Base-by-base conservation (phyloP, 2,888 invertebrate genomes). In the Papilio elwesi region DNA sequence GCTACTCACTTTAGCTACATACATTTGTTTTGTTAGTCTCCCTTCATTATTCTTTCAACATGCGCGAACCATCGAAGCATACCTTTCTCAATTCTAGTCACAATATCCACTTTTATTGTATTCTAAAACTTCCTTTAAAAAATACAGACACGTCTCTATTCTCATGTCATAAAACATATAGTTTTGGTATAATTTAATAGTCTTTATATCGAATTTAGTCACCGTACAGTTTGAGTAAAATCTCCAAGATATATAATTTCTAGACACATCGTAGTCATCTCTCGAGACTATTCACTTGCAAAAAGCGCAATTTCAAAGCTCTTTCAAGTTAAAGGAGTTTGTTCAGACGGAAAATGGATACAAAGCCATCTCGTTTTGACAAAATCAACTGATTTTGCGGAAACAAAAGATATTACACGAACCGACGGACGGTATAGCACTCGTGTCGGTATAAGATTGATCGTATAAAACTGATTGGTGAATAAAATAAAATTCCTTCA, bases 301-400 rank as follows among this genome's bases (percentile, higher is more conserved):
- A 73, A 73, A 69, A 73, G 73, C 70, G 48, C 73, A 75, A 74
- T 75, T 77, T 78, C 76, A 77, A 78, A 79, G 77, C 76, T 68
- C 73, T 69, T 67, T 48, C 63, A 55, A 71, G 72, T 71, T 74
- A 78, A 78, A 76, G 75, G 77, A 76, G 78, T 75, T 77, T 78
- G 76, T 74, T 79, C 80, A 74, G 70, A 76, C 78, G 82, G 80
- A 80, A 83, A 82, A 82, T 80, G 80, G 78, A 78, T 75, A 79
- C 73, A 76, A 76, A 75, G 75, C 63, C 59, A 72, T 72, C 75
- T 79, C 77, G 80, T 80, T 83, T 80, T 78, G 80, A 80, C 74
- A 77, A 76, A 75, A 75, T 73, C 74, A 73, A 76, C 76, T 71
- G 76, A 77, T 78, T 80, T 80, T 75, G 76, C 74, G 74, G 73